phyloP scores from a whole-genome alignment of 2,797 vertebrate species.

The Bucorvus abyssinicus region DNA sequence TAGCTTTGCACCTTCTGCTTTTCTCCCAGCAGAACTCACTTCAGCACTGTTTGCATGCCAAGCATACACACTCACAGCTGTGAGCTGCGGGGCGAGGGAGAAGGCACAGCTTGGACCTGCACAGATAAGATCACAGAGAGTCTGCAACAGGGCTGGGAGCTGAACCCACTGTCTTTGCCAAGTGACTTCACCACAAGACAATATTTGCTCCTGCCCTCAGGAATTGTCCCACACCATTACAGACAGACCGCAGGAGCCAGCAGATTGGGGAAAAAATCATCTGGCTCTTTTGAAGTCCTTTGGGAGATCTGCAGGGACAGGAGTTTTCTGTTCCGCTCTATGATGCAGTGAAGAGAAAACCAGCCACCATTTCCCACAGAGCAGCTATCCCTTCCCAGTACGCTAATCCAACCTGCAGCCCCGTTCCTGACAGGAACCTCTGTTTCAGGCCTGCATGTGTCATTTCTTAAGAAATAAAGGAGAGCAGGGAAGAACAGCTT shows the following conservation, averaged over 20 bases:
- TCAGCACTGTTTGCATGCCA: slow-evolving; percentile 12
- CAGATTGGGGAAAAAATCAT: not conserved
- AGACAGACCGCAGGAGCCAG: not conserved
- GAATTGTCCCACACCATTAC: not conserved
- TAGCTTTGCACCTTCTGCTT: slow-evolving; percentile 42
- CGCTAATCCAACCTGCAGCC: not conserved
- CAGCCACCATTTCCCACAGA: not conserved
- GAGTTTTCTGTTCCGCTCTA: not conserved
- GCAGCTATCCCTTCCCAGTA: not conserved
- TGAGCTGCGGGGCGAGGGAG: not conserved
- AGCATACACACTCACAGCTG: slow-evolving; percentile 5
- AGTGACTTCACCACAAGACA: not conserved
- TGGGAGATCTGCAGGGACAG: not conserved
- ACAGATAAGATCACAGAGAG: not conserved
- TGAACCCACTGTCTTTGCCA: not conserved
- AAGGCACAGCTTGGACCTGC: not conserved
- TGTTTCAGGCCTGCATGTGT: not conserved
- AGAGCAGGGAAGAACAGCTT: not conserved
- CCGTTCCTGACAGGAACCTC: not conserved
- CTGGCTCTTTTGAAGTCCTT: not conserved
- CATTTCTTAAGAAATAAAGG: not conserved
- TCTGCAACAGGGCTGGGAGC: not conserved
- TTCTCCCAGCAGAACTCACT: slow-evolving; percentile 34
- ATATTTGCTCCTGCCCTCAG: not conserved
- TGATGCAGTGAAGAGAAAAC: not conserved